Evolutionary conservation across 2,113 vertebrate genomes (phyloP), one percentile per base, ranked within the genome.

Genomic region (Toxotes chatareus): DNA sequence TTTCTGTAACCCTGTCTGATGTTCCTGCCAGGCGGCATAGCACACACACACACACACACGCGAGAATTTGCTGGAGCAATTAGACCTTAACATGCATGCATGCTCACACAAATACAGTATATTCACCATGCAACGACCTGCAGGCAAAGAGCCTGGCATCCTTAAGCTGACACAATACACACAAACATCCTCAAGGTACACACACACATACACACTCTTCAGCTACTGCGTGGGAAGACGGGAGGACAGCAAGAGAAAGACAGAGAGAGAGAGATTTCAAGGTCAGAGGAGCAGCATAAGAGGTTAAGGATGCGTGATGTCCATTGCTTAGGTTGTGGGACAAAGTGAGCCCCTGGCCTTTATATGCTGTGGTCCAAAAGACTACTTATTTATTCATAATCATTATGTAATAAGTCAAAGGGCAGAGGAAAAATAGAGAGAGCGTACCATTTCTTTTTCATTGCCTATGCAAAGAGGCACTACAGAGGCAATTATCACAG

Each of bases 1-100:
- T 91, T 91, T 86, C 91, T 92, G 86, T 65, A 64, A 79, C 76
- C 67, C 86, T 88, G 77, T 86, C 80, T 80, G 82, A 86, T 80
- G 71, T 80, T 81, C 55, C 77, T 86, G 84, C 85, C 86, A 88
- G 83, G 77, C 81, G 84, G 79, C 86, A 59, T 47, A 36, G 46
- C 21, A 32, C 14, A 65, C 42, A 34, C 31, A 53, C 36, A 40
- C 17, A n/a, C 27, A 51, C 23, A 63, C 36, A n/a, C n/a, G 40
- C 31, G 49, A 59, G 16, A 16, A 16, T 40, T 83, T 38, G 61
- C 64, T 73, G 77, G 63, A 73, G 64, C 76, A 86, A 79, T 84
- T 76, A 85, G 31, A 59, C 75, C n/a, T 51, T 47, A 73, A 79
- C 60, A 51, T 63, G 75, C 57, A 57, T 40, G 62, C 59, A 64